A percentile compares a stretch with the other conserved stretches of the same genome.
These are phyloP conservation scores for Anser brachyrhynchus DNA, from an alignment of 2,113 vertebrate species.

Conservation along the genomic window DNA sequence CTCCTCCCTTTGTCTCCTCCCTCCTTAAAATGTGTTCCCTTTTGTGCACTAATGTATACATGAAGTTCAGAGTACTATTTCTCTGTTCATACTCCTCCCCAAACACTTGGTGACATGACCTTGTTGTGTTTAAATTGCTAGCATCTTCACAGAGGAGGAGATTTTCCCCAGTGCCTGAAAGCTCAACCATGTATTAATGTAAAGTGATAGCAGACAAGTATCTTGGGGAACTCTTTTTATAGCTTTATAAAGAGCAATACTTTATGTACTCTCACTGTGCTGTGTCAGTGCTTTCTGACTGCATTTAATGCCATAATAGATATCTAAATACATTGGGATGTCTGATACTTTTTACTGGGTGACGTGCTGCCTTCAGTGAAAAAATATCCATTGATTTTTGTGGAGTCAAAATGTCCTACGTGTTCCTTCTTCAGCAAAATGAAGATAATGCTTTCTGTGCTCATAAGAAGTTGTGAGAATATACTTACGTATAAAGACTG, in stretches of 20 bases:
- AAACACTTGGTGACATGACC: not conserved
- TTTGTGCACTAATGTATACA: not conserved
- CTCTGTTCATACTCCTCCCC: not conserved
- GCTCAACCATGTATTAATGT: not conserved
- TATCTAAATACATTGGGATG: constrained; percentile 23
- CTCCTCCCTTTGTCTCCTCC: not conserved
- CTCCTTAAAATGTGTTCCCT: not conserved
- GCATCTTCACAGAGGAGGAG: not conserved
- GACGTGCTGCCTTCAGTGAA: not conserved
- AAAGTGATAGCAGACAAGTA: not conserved
- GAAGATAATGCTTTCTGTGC: not conserved
- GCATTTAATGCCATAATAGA: not conserved
- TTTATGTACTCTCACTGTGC: not conserved
- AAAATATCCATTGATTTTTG: constrained; percentile 23
- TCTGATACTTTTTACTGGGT: not conserved
- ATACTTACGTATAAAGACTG: not conserved
- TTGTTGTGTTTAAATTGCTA: not conserved
- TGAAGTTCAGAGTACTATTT: not conserved
- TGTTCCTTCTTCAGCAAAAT: constrained; percentile 19
- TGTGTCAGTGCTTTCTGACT: constrained; percentile 25
- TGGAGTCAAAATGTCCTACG: not conserved
- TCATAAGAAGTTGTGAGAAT: not conserved
- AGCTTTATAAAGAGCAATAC: not conserved
- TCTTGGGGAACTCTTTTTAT: not conserved
- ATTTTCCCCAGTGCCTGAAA: not conserved